A percentile compares a stretch with the other conserved stretches of the same genome.
Evolutionary conservation across 2,797 vertebrate genomes (phyloP).

Genomic region (Caiman crocodilus): DNA sequence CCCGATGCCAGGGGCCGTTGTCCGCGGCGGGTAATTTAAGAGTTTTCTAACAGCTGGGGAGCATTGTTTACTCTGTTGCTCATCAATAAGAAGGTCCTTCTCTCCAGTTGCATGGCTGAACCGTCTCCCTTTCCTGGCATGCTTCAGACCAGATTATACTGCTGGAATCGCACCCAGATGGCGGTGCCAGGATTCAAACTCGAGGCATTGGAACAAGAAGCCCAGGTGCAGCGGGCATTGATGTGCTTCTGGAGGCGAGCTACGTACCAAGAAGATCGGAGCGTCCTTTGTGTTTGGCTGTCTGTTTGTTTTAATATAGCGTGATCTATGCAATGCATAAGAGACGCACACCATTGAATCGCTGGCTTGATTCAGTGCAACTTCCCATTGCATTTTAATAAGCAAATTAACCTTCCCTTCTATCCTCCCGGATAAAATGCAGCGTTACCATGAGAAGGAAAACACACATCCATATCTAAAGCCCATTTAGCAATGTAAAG

Average conservation of each 20-base stretch:
- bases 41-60: conserved; percentile 54
- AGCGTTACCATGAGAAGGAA: fast-evolving
- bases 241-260: fast-evolving
- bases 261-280: fast-evolving
- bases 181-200: neutral
- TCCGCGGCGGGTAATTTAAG: neutral
- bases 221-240: conserved; percentile 52
- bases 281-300: fast-evolving
- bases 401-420: fast-evolving
- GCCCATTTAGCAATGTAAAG: neutral
- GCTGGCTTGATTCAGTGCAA: fast-evolving
- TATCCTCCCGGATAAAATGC: fast-evolving
- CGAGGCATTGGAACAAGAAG: neutral
- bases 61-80: neutral
- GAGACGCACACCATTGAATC: fast-evolving
- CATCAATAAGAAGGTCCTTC: neutral
- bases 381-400: fast-evolving
- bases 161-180: neutral
- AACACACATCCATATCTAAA: fast-evolving
- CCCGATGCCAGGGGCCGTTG: neutral
- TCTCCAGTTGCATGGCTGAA: neutral
- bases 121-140: neutral
- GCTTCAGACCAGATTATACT: neutral
- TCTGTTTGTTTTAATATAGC: fast-evolving
- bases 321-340: fast-evolving